Percentiles rank a stretch among this genome's conserved stretches.
phyloP scores from a whole-genome alignment of 2,888 invertebrate species.

The Empis livida region DNA sequence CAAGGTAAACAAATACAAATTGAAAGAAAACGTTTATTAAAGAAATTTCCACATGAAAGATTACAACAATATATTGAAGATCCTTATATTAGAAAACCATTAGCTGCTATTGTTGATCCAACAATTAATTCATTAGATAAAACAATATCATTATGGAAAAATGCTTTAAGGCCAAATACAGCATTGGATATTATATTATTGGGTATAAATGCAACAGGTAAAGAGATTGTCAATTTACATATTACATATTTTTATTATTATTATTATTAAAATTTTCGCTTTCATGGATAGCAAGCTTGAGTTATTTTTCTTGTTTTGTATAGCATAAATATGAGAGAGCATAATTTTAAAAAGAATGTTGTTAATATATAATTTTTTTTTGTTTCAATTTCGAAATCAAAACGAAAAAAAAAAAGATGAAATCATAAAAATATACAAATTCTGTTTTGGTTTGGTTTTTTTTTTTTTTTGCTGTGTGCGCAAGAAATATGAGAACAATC shows the following conservation, averaged over 20 bases:
- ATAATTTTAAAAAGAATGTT: too few relatives aligned
- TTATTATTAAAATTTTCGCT: neutral
- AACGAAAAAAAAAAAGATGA: too few relatives aligned
- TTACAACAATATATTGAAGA: slow-evolving; percentile 34
- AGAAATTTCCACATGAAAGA: slow-evolving; percentile 26
- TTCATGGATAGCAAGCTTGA: neutral
- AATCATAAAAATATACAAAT: too few relatives aligned
- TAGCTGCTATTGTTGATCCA: slow-evolving; percentile 34
- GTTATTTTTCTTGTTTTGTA: too few relatives aligned
- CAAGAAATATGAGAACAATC: too few relatives aligned
- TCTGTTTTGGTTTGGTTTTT: too few relatives aligned
- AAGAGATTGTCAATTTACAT: too few relatives aligned
- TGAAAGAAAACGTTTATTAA: slow-evolving; percentile 21
- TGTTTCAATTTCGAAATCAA: too few relatives aligned
- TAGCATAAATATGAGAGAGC: too few relatives aligned
- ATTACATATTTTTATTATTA: neutral
- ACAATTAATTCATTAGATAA: slow-evolving; percentile 28
- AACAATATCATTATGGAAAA: slow-evolving; percentile 31
- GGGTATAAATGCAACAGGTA: slow-evolving; percentile 32
- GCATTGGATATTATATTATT: slow-evolving; percentile 34
- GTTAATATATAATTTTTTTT: too few relatives aligned
- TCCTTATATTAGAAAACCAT: slow-evolving; percentile 34
- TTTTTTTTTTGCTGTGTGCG: too few relatives aligned
- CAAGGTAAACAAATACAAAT: slow-evolving; percentile 29
- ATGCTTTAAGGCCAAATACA: slow-evolving; percentile 31